phyloP scores from a whole-genome alignment of 1,140 invertebrate genomes.

The Holcopasites calliopsidis region DNA sequence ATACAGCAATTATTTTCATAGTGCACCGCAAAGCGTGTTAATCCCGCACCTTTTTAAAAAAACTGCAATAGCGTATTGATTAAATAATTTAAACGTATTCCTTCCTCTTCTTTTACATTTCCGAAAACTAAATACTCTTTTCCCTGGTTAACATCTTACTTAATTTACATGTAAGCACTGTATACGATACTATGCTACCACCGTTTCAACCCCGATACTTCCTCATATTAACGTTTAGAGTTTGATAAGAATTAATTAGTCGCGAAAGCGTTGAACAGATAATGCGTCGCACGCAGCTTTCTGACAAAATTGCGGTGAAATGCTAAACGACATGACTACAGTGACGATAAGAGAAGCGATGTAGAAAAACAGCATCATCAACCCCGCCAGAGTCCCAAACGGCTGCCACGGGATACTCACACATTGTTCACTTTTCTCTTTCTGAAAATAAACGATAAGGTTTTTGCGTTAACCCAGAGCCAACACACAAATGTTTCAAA shows the following conservation, averaged over 20 bases:
- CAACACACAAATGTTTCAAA: slow-evolving; percentile 20
- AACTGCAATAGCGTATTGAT: background rate
- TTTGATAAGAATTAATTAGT: slow-evolving; percentile 33
- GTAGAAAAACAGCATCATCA: slow-evolving; percentile 70
- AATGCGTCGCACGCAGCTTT: slow-evolving; percentile 23
- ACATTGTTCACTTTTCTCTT: slow-evolving; percentile 74
- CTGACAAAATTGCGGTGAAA: slow-evolving; percentile 54
- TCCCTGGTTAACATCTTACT: too few relatives aligned
- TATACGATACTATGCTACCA: too few relatives aligned
- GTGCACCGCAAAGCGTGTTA: slow-evolving; percentile 32
- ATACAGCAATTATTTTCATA: slow-evolving; percentile 23
- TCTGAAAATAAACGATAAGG: slow-evolving; percentile 77
- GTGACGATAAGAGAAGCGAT: slow-evolving; percentile 72
- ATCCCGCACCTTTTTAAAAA: slow-evolving; percentile 24
- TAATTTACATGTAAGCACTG: too few relatives aligned
- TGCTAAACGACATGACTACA: slow-evolving; percentile 64
- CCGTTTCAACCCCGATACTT: too few relatives aligned
- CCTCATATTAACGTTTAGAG: too few relatives aligned
- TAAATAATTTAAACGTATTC: too few relatives aligned
- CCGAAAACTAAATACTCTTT: too few relatives aligned
- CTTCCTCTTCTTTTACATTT: too few relatives aligned
- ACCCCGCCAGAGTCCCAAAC: slow-evolving; percentile 61
- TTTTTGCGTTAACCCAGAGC: slow-evolving; percentile 64
- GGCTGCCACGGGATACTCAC: slow-evolving; percentile 76
- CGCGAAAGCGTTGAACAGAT: slow-evolving; percentile 23